phyloP scores from a whole-genome alignment of 2,113 vertebrate species.

The Xiphophorus hellerii region DNA sequence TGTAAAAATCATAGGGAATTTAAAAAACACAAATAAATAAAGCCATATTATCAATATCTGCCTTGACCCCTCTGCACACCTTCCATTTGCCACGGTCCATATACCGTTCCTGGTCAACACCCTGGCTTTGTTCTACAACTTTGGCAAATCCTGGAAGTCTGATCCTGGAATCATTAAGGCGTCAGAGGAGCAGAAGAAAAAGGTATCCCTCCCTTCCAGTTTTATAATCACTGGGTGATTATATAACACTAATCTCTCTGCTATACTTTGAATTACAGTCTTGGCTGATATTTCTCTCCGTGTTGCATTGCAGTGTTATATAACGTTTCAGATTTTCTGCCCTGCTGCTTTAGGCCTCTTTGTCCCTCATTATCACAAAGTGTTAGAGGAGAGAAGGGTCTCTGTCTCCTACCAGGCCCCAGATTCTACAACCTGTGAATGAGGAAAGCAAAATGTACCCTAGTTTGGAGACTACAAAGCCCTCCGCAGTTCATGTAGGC shows the following conservation, averaged over 20 bases:
- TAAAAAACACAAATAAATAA: too few relatives aligned
- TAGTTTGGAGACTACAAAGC: too few relatives aligned
- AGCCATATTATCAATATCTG: constrained; percentile 29
- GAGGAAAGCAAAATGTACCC: too few relatives aligned
- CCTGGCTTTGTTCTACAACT: constrained; percentile 96
- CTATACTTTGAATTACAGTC: background rate
- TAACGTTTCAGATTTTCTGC: background rate
- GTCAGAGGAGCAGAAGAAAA: constrained; percentile 99
- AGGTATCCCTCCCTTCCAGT: constrained; percentile 70
- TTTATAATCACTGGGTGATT: background rate
- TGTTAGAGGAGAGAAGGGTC: background rate
- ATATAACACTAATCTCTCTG: background rate
- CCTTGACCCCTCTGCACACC: constrained; percentile 92
- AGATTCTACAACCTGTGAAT: background rate
- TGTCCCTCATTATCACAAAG: background rate
- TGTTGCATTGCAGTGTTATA: background rate
- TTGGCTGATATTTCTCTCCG: too few relatives aligned
- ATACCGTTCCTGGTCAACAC: constrained; percentile 96
- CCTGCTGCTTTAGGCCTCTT: background rate
- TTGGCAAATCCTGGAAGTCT: constrained; percentile 99
- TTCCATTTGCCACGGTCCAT: constrained; percentile 93
- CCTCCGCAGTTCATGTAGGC: too few relatives aligned
- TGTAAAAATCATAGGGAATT: too few relatives aligned
- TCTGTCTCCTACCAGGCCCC: background rate
- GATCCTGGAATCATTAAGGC: constrained; percentile 99